Conservation (phyloP, 2,888 invertebrate species). For the Synanthedon andrenaeformis region DNA sequence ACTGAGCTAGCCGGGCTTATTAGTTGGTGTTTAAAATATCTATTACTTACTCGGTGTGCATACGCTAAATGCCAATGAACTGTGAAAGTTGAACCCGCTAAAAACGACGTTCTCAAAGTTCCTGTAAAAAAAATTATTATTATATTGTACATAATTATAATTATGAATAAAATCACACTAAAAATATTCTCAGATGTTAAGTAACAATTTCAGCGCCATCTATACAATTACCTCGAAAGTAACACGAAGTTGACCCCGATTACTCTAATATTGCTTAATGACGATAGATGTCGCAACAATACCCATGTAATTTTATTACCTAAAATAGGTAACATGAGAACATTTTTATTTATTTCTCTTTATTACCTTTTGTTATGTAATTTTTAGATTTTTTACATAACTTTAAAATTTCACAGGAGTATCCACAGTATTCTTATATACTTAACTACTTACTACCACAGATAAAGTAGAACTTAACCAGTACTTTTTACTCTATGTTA, state of each 20-base stretch:
- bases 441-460: no score
- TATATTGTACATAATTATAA: no score
- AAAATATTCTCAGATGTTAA: background rate
- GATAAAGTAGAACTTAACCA: no score
- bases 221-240: background rate
- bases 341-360: background rate
- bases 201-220: background rate
- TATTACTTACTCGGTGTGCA: constrained; percentile 73
- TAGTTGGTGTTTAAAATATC: constrained; percentile 19
- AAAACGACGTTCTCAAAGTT: background rate
- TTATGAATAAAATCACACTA: background rate
- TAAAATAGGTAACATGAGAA: background rate
- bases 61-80: constrained; percentile 55
- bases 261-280: background rate
- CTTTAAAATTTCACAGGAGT: no score
- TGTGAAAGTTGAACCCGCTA: constrained; percentile 71
- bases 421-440: no score
- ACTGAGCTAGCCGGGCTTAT: constrained; percentile 62
- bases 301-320: background rate
- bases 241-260: background rate
- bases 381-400: background rate
- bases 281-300: background rate
- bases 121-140: background rate
- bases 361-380: background rate
- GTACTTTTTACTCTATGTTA: no score